A percentile compares a stretch with the other conserved stretches of the same genome.
Evolutionary conservation across 2,113 vertebrate species (phyloP).

Genomic region (Eleginops maclovinus): DNA sequence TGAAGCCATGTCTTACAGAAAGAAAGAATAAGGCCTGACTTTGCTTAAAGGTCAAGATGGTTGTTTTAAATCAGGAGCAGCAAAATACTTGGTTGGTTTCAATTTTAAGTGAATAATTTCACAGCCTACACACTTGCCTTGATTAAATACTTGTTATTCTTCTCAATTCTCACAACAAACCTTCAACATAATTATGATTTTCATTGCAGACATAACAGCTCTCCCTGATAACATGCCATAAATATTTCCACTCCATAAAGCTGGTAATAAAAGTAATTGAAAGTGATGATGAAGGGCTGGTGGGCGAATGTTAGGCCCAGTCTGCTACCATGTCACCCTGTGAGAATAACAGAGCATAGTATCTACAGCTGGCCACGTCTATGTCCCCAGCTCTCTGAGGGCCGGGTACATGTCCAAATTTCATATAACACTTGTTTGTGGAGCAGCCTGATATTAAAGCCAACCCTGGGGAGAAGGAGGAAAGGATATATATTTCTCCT

Average conservation of each 20-base stretch:
- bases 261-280: conserved; percentile 25
- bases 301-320: not conserved
- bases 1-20: not conserved
- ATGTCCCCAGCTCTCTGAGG: conserved; percentile 6
- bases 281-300: not conserved
- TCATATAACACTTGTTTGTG: too few species aligned
- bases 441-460: conserved; percentile 19
- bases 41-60: not conserved
- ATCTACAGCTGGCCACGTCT: not conserved
- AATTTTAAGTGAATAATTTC: not conserved
- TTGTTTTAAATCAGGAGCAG: conserved; percentile 5
- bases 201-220: not conserved
- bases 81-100: not conserved
- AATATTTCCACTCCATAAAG: conserved; percentile 11
- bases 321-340: not conserved
- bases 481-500: conserved; percentile 5
- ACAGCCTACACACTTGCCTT: not conserved
- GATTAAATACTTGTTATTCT: not conserved
- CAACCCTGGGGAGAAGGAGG: not conserved
- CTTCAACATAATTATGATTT: not conserved
- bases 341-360: not conserved
- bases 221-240: not conserved
- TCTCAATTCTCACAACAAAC: not conserved
- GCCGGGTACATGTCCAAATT: conserved; percentile 17
- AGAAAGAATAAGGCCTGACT: not conserved